A percentile compares a stretch with the other conserved stretches of the same genome.
phyloP scores from a whole-genome alignment of 2,888 invertebrate species.

The Bedellia somnulentella region DNA sequence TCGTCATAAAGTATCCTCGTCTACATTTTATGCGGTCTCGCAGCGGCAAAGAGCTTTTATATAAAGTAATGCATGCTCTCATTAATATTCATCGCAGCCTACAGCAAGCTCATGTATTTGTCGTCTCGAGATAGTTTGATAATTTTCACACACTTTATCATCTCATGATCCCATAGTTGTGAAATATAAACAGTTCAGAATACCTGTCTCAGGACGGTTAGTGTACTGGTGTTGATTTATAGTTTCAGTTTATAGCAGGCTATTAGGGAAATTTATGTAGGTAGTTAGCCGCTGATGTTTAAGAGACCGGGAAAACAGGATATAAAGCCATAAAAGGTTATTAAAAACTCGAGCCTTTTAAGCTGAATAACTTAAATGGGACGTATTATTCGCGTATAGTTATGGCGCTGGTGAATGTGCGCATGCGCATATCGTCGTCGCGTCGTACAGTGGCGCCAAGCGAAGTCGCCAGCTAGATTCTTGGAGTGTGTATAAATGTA shows the following conservation, averaged over 20 bases:
- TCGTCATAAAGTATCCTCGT: too few species aligned
- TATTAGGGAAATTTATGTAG: conserved; percentile 11
- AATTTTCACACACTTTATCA: conserved; percentile 5
- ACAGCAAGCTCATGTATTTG: conserved; percentile 19
- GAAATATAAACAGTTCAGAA: conserved; percentile 7
- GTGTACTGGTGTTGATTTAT: conserved; percentile 9
- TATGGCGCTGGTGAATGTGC: too few species aligned
- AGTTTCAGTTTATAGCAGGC: conserved; percentile 7
- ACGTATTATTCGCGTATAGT: too few species aligned
- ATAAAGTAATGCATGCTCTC: conserved; percentile 13
- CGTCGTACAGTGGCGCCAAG: too few species aligned
- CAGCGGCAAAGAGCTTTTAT: not conserved
- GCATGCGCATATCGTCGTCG: too few species aligned
- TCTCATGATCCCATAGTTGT: conserved; percentile 5
- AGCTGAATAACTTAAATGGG: too few species aligned
- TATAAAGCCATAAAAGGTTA: not conserved
- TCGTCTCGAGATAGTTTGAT: conserved; percentile 6
- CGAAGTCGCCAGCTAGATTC: too few species aligned
- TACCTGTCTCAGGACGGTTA: conserved; percentile 7
- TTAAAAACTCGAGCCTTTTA: not conserved
- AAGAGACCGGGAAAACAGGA: conserved; percentile 1
- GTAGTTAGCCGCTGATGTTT: conserved; percentile 12
- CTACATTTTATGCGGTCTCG: not conserved
- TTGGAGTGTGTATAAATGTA: too few species aligned
- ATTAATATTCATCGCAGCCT: conserved; percentile 18